A percentile compares a stretch with the other conserved stretches of the same genome.
Evolutionary conservation across 2,113 vertebrate genomes (phyloP).

Genomic region (Lanius ludovicianus): DNA sequence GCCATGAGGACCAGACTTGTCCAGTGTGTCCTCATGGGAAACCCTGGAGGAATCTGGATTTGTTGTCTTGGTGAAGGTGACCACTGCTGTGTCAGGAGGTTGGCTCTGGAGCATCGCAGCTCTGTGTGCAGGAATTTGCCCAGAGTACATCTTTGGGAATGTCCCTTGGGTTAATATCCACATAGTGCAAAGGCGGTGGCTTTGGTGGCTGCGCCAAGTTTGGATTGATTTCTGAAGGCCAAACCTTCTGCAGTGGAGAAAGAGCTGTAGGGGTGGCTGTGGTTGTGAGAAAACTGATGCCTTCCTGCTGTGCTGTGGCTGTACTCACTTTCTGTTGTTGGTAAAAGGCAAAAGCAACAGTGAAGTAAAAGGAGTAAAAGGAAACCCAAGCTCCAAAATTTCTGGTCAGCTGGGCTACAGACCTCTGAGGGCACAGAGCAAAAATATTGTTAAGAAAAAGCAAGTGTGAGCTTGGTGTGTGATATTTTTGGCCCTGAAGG

Average conservation of each 20-base stretch:
- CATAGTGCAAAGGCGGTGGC: rapidly evolving
- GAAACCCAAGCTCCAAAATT: background rate
- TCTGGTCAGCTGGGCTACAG: background rate
- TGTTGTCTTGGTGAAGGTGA: background rate
- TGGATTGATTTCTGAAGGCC: background rate
- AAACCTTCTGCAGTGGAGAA: background rate
- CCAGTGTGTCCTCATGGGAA: background rate
- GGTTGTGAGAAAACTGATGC: background rate
- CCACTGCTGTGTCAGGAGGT: background rate
- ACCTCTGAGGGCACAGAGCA: background rate
- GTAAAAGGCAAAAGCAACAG: background rate
- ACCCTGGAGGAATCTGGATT: background rate
- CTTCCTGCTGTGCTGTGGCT: background rate
- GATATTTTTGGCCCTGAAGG: background rate
- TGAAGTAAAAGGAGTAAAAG: background rate
- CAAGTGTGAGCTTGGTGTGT: background rate
- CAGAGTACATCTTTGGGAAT: background rate
- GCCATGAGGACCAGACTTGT: background rate
- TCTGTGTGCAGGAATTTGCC: background rate
- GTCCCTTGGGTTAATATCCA: background rate
- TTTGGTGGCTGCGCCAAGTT: background rate
- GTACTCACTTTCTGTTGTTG: background rate
- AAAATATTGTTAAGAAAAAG: background rate
- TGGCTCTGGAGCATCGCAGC: background rate
- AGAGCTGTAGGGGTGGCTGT: background rate